phyloP scores from a whole-genome alignment of 2,888 invertebrate genomes.

The Macrophya annulata region DNA sequence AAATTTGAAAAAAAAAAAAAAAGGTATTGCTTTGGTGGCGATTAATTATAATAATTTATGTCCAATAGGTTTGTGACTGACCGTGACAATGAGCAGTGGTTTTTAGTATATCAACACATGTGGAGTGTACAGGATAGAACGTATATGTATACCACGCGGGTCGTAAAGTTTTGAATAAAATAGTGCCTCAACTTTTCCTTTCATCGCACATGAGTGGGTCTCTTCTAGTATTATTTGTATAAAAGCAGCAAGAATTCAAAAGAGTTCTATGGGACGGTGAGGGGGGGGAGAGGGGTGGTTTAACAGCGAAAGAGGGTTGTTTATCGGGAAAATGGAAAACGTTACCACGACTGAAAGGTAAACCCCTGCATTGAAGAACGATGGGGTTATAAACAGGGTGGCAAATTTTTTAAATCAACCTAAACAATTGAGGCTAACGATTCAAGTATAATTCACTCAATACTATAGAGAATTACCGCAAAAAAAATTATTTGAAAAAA shows the following conservation, averaged over 20 bases:
- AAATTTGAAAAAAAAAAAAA: no score
- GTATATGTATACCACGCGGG: background rate
- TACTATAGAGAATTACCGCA: background rate
- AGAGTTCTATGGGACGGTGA: conserved; percentile 43
- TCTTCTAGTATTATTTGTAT: conserved; percentile 48
- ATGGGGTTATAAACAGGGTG: conserved; percentile 25
- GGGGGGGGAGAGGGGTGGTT: no score
- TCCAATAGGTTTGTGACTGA: background rate
- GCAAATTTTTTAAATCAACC: conserved; percentile 11
- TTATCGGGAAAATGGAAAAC: conserved; percentile 47
- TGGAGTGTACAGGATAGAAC: no score
- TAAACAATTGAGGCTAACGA: background rate
- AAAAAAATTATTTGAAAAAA: background rate
- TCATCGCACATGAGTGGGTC: conserved; percentile 48
- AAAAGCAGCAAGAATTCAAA: conserved; percentile 51
- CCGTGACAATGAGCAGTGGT: background rate
- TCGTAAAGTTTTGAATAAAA: conserved; percentile 39
- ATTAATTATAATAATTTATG: background rate
- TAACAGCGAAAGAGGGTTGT: conserved; percentile 47
- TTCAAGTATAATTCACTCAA: background rate
- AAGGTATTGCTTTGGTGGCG: background rate
- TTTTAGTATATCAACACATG: background rate
- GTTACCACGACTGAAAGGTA: conserved; percentile 47
- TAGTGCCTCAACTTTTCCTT: conserved; percentile 50
- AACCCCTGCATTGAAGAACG: conserved; percentile 33